Evolutionary conservation across 2,113 vertebrate genomes (phyloP), one percentile per base, ranked within the genome.

Genomic region (Grammomys dolichurus): DNA sequence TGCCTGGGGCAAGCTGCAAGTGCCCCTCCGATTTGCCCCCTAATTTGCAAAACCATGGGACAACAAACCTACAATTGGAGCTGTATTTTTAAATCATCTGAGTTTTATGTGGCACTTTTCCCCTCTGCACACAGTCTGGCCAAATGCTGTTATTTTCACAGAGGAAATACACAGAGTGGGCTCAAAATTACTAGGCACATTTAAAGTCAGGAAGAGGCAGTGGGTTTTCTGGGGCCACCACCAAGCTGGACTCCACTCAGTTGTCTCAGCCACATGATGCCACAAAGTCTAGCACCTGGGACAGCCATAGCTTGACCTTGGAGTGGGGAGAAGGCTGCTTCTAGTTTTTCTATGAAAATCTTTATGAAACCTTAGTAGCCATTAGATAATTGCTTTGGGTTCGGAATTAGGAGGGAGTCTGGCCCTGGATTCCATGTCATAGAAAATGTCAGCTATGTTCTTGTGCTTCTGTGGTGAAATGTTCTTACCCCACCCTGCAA

Each of bases 121-220:
- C 48, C 73, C 65, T 65, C 80, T n/a, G 65, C 56, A 69, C 65
- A 54, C 87, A 93, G 94, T 93, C 94, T 96, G 17, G 19, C 96
- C 93, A 93, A 95, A 96, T 20, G 90, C 82, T 97, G 90, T 97
- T 97, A 97, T 97, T 97, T 98, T 95, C 88, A 84, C 90, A 95
- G 97, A 95, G 96, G 97, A 97, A 98, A 97, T 97, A 97, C 96
- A 97, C 96, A 96, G 90, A 96, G 96, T 77, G 95, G 95, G 92
- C 94, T 97, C 87, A 43, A 96, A 98, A 98, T 98, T 93, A 95
- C 86, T 92, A 97, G 96, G 97, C 97, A 93, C 92, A 97, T 54
- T 92, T 73, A 93, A 96, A 97, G 92, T 84, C 94, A 96, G 95
- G 95, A 96, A 96, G 93, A 95, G 94, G 97, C 95, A 97, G 96